Evolutionary conservation across 2,797 vertebrate genomes (phyloP).

Genomic region (Trachops cirrhosus): DNA sequence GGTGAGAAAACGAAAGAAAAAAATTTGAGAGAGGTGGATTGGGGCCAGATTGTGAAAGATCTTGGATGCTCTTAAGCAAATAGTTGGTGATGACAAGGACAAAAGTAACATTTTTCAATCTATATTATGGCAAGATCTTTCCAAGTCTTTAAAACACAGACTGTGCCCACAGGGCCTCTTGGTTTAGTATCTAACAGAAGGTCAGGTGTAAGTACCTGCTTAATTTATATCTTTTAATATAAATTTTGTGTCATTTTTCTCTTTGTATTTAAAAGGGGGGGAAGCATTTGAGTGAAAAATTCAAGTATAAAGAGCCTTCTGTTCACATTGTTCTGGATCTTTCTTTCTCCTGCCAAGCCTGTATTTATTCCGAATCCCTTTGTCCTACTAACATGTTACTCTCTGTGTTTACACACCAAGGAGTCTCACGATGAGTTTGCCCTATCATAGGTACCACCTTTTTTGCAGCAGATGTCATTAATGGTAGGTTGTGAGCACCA

Average conservation of each 20-base stretch:
- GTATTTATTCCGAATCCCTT: slow-evolving; percentile 47
- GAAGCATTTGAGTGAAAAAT: background rate
- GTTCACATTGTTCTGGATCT: slow-evolving; percentile 33
- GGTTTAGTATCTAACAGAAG: slow-evolving; percentile 12
- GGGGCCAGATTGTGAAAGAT: slow-evolving; percentile 55
- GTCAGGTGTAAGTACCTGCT: background rate
- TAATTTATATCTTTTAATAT: slow-evolving; percentile 34
- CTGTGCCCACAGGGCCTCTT: background rate
- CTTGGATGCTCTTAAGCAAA: slow-evolving; percentile 54
- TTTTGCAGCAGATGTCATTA: slow-evolving; percentile 34
- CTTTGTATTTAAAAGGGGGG: background rate
- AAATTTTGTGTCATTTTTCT: slow-evolving; percentile 40
- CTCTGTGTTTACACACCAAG: slow-evolving; percentile 19
- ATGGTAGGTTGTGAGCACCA: background rate
- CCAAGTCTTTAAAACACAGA: slow-evolving; percentile 26
- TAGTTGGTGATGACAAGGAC: slow-evolving; percentile 50
- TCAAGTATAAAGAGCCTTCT: slow-evolving; percentile 48
- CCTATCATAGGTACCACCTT: background rate
- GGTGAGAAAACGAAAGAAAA: background rate
- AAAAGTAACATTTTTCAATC: slow-evolving; percentile 57
- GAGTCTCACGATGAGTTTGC: slow-evolving; percentile 7
- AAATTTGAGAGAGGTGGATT: background rate
- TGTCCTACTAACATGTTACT: slow-evolving; percentile 22
- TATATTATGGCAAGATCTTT: slow-evolving; percentile 28
- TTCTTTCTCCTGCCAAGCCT: slow-evolving; percentile 47